These are phyloP conservation scores for Marcusenius ussheri DNA, from an alignment of 2,113 vertebrate genomes.

Conservation along the genomic window DNA sequence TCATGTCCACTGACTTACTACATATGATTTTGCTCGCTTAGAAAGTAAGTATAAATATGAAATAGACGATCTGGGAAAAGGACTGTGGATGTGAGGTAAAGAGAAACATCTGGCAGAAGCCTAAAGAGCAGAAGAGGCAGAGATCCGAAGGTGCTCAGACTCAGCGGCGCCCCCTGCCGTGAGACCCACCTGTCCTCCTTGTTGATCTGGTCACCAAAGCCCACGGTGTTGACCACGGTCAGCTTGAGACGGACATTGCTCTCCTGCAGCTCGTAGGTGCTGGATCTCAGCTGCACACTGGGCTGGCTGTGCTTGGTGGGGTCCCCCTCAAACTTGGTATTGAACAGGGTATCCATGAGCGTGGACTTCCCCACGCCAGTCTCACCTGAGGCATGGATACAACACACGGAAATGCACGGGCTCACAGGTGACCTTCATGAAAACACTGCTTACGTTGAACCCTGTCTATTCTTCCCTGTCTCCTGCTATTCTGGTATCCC, in stretches of 20 bases:
- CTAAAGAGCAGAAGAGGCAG: background rate
- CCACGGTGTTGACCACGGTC: constrained; percentile 84
- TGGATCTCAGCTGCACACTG: constrained; percentile 86
- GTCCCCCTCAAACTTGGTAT: constrained; percentile 92
- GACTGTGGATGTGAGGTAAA: background rate
- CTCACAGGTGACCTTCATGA: background rate
- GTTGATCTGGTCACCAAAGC: constrained; percentile 95
- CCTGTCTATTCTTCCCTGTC: constrained; percentile 55
- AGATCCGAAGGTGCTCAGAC: background rate
- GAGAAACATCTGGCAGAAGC: background rate
- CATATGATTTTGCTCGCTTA: background rate
- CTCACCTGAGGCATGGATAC: constrained; percentile 68
- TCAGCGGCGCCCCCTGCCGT: background rate
- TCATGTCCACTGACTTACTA: background rate
- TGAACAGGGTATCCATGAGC: constrained; percentile 96
- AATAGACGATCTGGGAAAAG: background rate
- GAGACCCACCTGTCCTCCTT: constrained; percentile 85
- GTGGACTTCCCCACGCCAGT: constrained; percentile 95
- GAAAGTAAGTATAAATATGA: background rate
- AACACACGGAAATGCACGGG: background rate
- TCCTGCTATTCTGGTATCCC: background rate
- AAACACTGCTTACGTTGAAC: background rate
- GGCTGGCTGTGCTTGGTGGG: constrained; percentile 87
- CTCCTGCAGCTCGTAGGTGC: constrained; percentile 89
- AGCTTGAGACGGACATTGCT: constrained; percentile 92